A percentile compares a stretch with the other conserved stretches of the same genome.
Evolutionary conservation across 2,113 vertebrate species (phyloP).

Genomic region (Lagopus leucura): DNA sequence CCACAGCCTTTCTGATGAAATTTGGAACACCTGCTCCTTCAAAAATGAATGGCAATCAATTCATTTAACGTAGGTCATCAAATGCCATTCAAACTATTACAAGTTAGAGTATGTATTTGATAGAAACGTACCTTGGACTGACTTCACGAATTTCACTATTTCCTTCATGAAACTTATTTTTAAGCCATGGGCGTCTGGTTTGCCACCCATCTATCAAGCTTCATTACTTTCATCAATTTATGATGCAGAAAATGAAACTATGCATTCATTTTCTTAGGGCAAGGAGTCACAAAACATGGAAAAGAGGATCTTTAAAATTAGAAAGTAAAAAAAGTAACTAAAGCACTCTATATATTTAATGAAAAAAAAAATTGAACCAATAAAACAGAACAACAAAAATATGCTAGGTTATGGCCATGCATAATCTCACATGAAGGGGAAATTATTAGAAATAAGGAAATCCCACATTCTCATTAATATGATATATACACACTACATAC

Average conservation of each 20-base stretch:
- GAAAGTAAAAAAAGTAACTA: not conserved
- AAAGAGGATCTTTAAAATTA: not conserved
- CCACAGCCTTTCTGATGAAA: not conserved
- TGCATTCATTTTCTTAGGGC: not conserved
- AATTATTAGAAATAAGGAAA: not conserved
- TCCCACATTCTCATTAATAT: not conserved
- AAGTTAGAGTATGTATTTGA: not conserved
- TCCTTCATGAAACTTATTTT: not conserved
- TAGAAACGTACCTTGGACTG: not conserved
- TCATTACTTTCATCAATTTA: not conserved
- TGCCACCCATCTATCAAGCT: not conserved
- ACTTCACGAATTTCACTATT: not conserved
- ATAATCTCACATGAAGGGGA: not conserved
- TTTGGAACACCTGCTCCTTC: not conserved
- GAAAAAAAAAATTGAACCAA: not conserved
- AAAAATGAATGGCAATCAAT: slow-evolving; percentile 29
- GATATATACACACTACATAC: rapidly evolving
- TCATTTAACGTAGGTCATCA: not conserved
- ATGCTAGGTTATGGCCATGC: not conserved
- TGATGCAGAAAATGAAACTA: not conserved
- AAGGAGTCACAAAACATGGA: not conserved
- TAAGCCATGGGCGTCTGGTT: not conserved
- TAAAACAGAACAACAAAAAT: not conserved
- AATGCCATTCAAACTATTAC: not conserved
- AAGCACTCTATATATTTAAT: not conserved